Conservation (phyloP, 2,113 vertebrate species). For the Origma solitaria region DNA sequence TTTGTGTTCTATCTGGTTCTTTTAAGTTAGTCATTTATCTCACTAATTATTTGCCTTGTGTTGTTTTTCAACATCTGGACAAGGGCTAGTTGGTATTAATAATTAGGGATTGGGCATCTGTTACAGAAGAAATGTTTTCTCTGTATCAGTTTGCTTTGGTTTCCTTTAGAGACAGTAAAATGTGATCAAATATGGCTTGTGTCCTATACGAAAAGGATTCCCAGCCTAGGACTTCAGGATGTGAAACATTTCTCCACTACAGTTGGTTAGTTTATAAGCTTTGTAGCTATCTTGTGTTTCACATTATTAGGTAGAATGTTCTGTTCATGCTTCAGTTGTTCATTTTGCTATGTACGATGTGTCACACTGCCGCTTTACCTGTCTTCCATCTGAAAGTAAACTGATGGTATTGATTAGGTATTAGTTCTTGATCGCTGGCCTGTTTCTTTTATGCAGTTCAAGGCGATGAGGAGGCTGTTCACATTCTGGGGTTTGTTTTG, state of each 20-base stretch:
- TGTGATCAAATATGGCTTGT: neutral
- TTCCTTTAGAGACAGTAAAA: neutral
- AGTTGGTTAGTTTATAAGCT: neutral
- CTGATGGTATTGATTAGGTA: neutral
- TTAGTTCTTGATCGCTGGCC: neutral
- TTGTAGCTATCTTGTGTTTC: neutral
- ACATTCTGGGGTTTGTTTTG: neutral
- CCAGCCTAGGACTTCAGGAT: neutral
- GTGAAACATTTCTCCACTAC: neutral
- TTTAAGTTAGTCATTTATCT: neutral
- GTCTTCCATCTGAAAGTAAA: neutral
- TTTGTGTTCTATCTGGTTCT: neutral
- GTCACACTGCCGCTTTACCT: neutral
- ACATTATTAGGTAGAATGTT: neutral
- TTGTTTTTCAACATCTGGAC: neutral
- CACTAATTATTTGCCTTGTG: neutral
- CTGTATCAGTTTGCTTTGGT: neutral
- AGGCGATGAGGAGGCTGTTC: neutral
- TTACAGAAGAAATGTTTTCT: neutral
- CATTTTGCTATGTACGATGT: rapidly evolving
- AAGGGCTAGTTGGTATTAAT: neutral
- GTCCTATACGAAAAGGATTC: neutral
- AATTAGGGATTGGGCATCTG: neutral
- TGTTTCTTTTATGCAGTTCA: neutral
- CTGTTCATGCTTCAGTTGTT: neutral